Base-by-base conservation (phyloP, 2,888 invertebrate genomes). In the Phalera bucephala region DNA sequence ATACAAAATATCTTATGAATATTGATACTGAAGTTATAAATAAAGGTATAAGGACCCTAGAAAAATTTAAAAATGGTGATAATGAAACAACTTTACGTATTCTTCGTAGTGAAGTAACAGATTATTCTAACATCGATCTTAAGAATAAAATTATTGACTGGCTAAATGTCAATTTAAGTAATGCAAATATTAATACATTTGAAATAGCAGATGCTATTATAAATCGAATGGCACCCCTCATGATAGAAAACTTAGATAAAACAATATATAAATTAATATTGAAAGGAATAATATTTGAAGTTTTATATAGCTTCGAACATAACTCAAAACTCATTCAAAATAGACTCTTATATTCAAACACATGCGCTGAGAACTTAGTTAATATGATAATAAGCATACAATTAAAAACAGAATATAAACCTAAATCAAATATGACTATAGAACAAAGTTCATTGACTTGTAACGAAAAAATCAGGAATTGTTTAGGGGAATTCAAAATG, bases 271-370 rank as follows among this genome's bases (percentile, higher is more conserved):
- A 68, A 41, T 33, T 52, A 0, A 37, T 55, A 2, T 30, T 76
- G 2, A 68, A 66, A 54, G 51, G 40, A 2, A 52, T 67, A 36
- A 69, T 77, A 8, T 29, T 64, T 3, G 54, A 64, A 1, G 48
- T 68, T 2, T 33, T 76, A 21, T 35, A 63, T 25, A 47, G 43
- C 17, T 25, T 25, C 69, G 8, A 52, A 62, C 3, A 7, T 50
- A n/a, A 30, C 13, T 10, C 12, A 40, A 4, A 6, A 22, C 14
- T 29, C 23, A 23, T 11, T 20, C 8, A 40, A 11, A 40, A 40
- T 29, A 50, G 20, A 43, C 40, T 25, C 13, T 26, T 51, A 8
- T 36, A 55, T 13, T 14, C 66, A 0, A 56, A 56, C 35, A 55
- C 36, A 37, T 43, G 62, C 8, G 58, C 70, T 12, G 56, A 60